phyloP scores from a whole-genome alignment of 2,888 invertebrate species.

The Agapostemon virescens region DNA sequence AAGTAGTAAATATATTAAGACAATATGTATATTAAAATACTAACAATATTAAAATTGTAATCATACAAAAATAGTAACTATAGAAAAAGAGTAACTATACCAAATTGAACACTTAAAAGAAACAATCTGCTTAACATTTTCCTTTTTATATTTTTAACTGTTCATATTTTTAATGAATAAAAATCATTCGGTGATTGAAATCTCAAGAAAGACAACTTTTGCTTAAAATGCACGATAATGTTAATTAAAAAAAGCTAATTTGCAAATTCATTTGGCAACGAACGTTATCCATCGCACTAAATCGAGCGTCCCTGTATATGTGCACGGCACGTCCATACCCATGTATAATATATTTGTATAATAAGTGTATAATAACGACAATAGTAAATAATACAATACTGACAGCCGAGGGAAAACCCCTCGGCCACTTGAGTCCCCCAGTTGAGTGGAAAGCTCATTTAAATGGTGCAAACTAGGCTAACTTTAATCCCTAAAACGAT shows the following conservation, averaged over 20 bases:
- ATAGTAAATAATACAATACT: slow-evolving; percentile 41
- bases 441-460: slow-evolving; percentile 59
- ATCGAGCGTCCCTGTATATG: slow-evolving; percentile 39
- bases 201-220: not conserved
- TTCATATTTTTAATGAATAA: not conserved
- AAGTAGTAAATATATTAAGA: too few relatives aligned
- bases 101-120: too few relatives aligned
- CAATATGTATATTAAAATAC: too few relatives aligned
- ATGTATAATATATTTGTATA: slow-evolving; percentile 48
- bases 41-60: too few relatives aligned
- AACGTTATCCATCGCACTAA: not conserved
- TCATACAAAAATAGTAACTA: too few relatives aligned
- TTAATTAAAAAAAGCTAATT: not conserved
- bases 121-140: too few relatives aligned
- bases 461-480: slow-evolving; percentile 45
- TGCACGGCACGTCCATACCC: slow-evolving; percentile 17
- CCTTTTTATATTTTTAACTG: too few relatives aligned
- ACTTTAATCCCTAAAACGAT: slow-evolving; percentile 30
- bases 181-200: not conserved
- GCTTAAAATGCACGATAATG: not conserved
- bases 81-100: too few relatives aligned
- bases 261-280: not conserved
- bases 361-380: slow-evolving; percentile 46
- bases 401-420: slow-evolving; percentile 36
- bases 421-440: slow-evolving; percentile 61